Evolutionary conservation across 2,113 vertebrate genomes (phyloP).

Genomic region (Sapayoa aenigma): DNA sequence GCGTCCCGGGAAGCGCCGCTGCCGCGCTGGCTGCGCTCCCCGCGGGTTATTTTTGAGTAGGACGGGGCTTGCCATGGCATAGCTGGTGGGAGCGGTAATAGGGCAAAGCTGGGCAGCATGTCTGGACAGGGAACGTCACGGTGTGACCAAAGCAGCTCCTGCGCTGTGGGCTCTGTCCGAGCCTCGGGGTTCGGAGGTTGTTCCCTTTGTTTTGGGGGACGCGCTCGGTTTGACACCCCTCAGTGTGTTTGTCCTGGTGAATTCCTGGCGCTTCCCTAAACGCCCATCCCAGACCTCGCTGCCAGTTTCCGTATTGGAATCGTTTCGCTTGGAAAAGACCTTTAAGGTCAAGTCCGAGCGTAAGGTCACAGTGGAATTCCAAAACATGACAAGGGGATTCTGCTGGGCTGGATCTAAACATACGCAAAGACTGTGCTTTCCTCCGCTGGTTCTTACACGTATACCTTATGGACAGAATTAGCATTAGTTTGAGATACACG

Average conservation of each 20-base stretch:
- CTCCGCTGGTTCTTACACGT: background rate
- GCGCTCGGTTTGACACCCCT: background rate
- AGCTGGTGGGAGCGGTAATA: background rate
- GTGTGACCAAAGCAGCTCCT: background rate
- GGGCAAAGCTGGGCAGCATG: background rate
- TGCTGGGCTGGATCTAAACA: background rate
- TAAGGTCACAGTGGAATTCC: background rate
- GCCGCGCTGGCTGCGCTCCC: background rate
- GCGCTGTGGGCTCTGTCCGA: background rate
- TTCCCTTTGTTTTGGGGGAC: slow-evolving; percentile 20
- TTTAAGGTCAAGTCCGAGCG: background rate
- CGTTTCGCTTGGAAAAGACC: background rate
- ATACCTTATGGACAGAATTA: fast-evolving
- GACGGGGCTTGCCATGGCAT: background rate
- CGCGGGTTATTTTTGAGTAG: background rate
- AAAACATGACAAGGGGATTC: background rate
- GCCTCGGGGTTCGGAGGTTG: background rate
- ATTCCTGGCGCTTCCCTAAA: background rate
- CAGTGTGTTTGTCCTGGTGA: background rate
- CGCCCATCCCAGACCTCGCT: background rate
- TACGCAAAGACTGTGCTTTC: fast-evolving
- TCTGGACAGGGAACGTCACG: background rate
- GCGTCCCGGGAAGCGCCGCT: background rate
- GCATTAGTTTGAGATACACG: background rate
- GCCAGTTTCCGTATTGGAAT: background rate